phyloP scores from a whole-genome alignment of 1,140 invertebrate genomes.

The Pseudomyrmex concolor region DNA sequence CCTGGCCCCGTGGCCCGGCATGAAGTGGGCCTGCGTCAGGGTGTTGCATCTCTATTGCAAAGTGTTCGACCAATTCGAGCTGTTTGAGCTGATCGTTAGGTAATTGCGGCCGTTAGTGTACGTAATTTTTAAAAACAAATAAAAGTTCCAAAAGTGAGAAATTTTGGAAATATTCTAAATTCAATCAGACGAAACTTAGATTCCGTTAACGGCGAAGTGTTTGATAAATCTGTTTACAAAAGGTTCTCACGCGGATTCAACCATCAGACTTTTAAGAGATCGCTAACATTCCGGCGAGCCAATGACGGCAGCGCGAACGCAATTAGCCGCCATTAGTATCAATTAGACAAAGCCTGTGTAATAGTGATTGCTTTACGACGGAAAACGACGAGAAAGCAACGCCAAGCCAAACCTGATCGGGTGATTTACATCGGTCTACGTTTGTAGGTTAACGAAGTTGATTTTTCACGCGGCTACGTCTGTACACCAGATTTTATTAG shows the following conservation, averaged over 20 bases:
- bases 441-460: conserved; percentile 59
- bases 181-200: neutral
- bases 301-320: conserved; percentile 43
- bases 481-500: conserved; percentile 43
- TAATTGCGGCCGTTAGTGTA: conserved; percentile 81
- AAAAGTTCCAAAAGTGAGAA: neutral
- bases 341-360: conserved; percentile 15
- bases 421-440: conserved; percentile 47
- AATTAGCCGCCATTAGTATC: conserved; percentile 62
- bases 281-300: conserved; percentile 5
- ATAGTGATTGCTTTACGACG: conserved; percentile 44
- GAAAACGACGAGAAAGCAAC: conserved; percentile 48
- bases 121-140: neutral
- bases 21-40: conserved; percentile 91
- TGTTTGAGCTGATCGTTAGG: conserved; percentile 92
- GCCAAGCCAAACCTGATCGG: conserved; percentile 45
- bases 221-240: conserved; percentile 8
- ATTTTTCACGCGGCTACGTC: conserved; percentile 39
- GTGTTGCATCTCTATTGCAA: conserved; percentile 93
- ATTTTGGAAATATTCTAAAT: neutral
- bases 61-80: conserved; percentile 92
- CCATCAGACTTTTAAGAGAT: conserved; percentile 44
- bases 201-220: conserved; percentile 4
- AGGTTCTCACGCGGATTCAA: neutral
- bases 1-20: conserved; percentile 89